A percentile compares a stretch with the other conserved stretches of the same genome.
phyloP scores from a whole-genome alignment of 1,140 invertebrate genomes.

The Neelides sp. region DNA sequence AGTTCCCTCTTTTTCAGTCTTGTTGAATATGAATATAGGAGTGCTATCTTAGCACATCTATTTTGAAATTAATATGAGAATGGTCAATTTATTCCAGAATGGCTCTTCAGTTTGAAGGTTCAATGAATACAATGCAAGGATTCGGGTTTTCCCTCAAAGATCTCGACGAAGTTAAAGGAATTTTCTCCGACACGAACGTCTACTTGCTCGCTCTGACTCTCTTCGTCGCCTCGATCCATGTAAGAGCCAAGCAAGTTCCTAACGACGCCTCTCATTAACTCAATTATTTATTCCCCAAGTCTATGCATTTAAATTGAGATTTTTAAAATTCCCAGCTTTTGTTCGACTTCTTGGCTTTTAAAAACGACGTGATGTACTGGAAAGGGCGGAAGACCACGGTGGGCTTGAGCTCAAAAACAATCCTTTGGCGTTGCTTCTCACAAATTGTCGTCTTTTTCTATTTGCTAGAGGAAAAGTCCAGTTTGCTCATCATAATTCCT shows the following conservation, averaged over 20 bases:
- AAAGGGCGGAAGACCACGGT: conserved; percentile 64
- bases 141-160: conserved; percentile 87
- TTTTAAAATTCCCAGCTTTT: conserved; percentile 55
- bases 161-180: conserved; percentile 89
- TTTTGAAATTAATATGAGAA: conserved; percentile 1
- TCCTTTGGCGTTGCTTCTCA: conserved; percentile 79
- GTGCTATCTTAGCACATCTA: too few species aligned
- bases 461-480: conserved; percentile 82
- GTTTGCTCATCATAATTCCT: conserved; percentile 76
- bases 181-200: conserved; percentile 91
- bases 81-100: conserved; percentile 37
- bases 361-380: conserved; percentile 97
- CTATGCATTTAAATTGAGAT: conserved; percentile 14
- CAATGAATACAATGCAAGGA: conserved; percentile 55
- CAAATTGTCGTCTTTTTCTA: conserved; percentile 89
- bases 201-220: conserved; percentile 86
- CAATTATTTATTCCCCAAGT: conserved; percentile 1
- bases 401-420: conserved; percentile 73
- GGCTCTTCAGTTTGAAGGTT: conserved; percentile 63
- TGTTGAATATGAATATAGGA: too few species aligned
- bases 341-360: conserved; percentile 94
- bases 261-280: too few species aligned
- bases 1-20: not conserved
- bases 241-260: conserved; percentile 49
- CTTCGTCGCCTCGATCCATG: conserved; percentile 81